Base-by-base conservation (phyloP, 1,140 invertebrate species). In the Lethocerus indicus region DNA sequence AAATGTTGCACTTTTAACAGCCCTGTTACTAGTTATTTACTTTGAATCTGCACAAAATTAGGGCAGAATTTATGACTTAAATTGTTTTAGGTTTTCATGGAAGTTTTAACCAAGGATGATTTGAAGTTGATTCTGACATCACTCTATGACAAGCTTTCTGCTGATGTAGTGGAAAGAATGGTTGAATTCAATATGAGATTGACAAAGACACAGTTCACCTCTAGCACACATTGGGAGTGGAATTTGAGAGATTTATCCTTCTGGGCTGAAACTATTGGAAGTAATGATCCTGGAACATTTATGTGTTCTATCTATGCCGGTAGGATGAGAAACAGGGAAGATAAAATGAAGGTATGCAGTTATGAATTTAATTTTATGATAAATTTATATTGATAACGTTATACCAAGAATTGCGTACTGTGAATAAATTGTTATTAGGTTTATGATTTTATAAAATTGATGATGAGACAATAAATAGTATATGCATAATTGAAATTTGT, bases 181-280 rank as follows among this genome's bases (percentile, higher is more conserved):
- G 78, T 95, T 0, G 58, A 69, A 26, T 94, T 96, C 58, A 94
- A 90, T 57, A 69, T 12, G 12, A 16, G 28, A 37, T 29, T 59
- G 7, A 43, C 72, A 80, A 56, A 75, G 78, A 44, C 72, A 80
- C 29, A 63, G 73, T 25, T 59, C 63, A 24, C 91, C 82, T 74
- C 86, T 61, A 90, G 91, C 5, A 75, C 81, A 1, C 92, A 92
- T 0, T 98, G 88, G 82, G 95, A 98, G 64, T 90, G 96, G 65
- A 99, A 99, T 70, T 67, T 99, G 27, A 72, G 96, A 58, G 96
- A 99, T 64, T 70, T 98, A 48, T 81, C 83, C 32, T 76, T 94
- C 56, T 98, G 92, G 91, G 91, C 86, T 63, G 78, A 94, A 60
- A 64, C 73, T 0, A 68, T 72, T 2, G 45, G 32, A 14, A 36